Conservation (phyloP, 2,888 invertebrate species). For the Drosophila anceps region DNA sequence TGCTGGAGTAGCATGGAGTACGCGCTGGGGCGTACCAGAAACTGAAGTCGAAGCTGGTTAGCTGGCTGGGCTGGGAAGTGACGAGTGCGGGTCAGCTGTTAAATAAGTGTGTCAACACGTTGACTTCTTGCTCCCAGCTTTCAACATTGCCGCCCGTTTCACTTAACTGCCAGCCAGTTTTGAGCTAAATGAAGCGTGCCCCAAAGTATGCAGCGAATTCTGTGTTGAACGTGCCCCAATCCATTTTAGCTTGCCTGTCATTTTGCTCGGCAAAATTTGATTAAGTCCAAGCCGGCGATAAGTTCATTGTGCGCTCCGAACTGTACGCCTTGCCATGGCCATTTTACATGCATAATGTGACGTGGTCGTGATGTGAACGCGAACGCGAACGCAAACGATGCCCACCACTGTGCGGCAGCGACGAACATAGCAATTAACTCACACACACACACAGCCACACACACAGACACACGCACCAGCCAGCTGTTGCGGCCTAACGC, state of each 20-base stretch:
- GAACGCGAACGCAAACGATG: slow-evolving; percentile 14
- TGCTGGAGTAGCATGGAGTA: slow-evolving; percentile 14
- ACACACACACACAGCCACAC: slow-evolving; percentile 18
- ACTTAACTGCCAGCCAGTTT: slow-evolving; percentile 34
- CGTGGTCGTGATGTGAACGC: slow-evolving; percentile 41
- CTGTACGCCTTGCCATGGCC: slow-evolving; percentile 33
- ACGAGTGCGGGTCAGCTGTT: slow-evolving; percentile 64
- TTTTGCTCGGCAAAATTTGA: slow-evolving; percentile 70
- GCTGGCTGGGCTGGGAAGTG: slow-evolving; percentile 24
- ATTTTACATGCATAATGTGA: slow-evolving; percentile 62
- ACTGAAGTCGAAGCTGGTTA: slow-evolving; percentile 1
- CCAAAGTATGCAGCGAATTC: slow-evolving; percentile 64
- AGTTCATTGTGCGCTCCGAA: slow-evolving; percentile 69
- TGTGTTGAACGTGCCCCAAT: slow-evolving; percentile 43
- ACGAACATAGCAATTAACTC: slow-evolving; percentile 65
- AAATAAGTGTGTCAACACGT: slow-evolving; percentile 77
- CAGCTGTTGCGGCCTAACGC: slow-evolving; percentile 59
- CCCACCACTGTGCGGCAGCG: slow-evolving; percentile 24
- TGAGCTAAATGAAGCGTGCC: slow-evolving; percentile 63
- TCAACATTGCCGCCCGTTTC: slow-evolving; percentile 4
- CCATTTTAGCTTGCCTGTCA: slow-evolving; percentile 31
- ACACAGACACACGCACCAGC: slow-evolving; percentile 2
- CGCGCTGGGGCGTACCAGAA: slow-evolving; percentile 9
- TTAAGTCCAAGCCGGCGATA: slow-evolving; percentile 71
- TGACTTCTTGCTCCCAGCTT: slow-evolving; percentile 19